Base-by-base conservation (phyloP, 2,797 vertebrate genomes). In the Acrossocheilus fasciatus region DNA sequence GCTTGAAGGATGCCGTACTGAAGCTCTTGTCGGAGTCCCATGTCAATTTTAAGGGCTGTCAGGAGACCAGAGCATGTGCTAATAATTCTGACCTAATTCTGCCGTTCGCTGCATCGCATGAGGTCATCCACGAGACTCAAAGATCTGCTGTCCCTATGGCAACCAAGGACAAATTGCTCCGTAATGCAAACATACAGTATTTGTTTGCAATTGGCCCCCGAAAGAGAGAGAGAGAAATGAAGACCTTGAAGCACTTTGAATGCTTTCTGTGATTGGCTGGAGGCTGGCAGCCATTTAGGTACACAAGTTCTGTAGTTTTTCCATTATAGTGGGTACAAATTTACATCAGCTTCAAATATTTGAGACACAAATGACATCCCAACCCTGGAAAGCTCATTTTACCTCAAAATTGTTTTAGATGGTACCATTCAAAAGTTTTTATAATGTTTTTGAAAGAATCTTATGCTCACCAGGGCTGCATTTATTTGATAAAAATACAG, bases 21-120 rank as follows among this genome's bases (percentile, higher is more conserved):
- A 87, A 91, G 87, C 87, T 90, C 92, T 92, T 90, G 92, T 93
- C 88, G 91, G 84, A 82, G 88, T 92, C 91, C 91, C 89, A 62
- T 2, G 89, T 89, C 91, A 92, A 91, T 91, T 90, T 92, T 90
- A 92, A 93, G 90, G 85, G 91, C 91, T 84, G 89, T 93, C 91
- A 91, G 89, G 91, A 90, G 91, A 90, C 86, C 83, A 87, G 59
- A 85, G 85, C 82, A 84, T 85, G 87, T 85, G 90, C 85, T 91
- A 92, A 87, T 89, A 90, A 89, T 82, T 85, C 86, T 91, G 93
- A 93, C 92, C 92, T 85, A 89, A 70, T 93, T 93, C 86, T 88
- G 68, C 57, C 83, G 64, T 87, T 90, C 66, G 30, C 6, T 87
- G 85, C n/a, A 79, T 70, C 39, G 36, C 62, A 54, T 54, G 77